Conservation (phyloP, 2,113 vertebrate genomes). For the Oncorhynchus tshawytscha region DNA sequence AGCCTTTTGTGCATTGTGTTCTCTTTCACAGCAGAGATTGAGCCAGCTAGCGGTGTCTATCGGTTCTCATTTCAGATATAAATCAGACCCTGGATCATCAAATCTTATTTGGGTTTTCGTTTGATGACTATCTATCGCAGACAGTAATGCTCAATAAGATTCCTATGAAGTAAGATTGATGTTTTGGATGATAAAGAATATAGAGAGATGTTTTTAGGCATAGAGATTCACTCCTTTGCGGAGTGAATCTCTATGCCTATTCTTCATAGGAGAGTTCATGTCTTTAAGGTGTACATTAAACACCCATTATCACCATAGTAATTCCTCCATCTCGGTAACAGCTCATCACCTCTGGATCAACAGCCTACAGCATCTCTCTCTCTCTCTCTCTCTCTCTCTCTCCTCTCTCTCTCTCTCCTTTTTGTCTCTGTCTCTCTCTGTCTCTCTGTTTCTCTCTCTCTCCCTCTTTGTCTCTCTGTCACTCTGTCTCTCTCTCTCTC, state of each 20-base stretch:
- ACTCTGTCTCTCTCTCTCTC: too few species aligned
- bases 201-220: too few species aligned
- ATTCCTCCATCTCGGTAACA: background rate
- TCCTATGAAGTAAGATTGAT: too few species aligned
- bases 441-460: too few species aligned
- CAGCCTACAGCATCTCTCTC: background rate
- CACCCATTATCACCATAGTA: background rate
- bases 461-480: too few species aligned
- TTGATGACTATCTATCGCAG: background rate
- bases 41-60: background rate
- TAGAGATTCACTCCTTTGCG: too few species aligned
- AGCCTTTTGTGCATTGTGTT: background rate
- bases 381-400: background rate
- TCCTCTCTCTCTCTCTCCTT: too few species aligned
- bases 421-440: too few species aligned
- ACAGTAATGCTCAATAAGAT: background rate
- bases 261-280: background rate
- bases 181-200: too few species aligned
- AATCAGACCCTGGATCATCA: background rate
- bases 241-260: background rate
- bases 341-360: background rate
- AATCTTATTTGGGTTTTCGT: background rate
- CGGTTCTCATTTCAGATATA: background rate
- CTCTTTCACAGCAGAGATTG: background rate
- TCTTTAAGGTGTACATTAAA: background rate